Conservation (phyloP, 2,888 invertebrate genomes). For the Caenorhabditis angaria region DNA sequence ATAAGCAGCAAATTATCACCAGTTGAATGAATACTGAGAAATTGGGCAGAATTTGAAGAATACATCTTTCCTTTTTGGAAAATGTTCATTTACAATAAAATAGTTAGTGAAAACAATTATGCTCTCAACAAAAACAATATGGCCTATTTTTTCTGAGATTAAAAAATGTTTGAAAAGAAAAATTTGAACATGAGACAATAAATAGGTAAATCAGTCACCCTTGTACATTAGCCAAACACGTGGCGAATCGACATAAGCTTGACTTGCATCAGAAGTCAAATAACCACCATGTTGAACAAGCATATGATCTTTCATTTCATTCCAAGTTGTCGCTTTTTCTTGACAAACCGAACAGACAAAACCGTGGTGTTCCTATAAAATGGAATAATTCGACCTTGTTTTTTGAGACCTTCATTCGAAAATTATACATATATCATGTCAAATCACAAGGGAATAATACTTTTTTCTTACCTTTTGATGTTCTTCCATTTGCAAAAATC, state of each 20-base stretch:
- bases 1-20: conserved; percentile 29
- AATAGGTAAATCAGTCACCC: conserved; percentile 59
- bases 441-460: neutral
- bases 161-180: neutral
- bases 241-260: conserved; percentile 71
- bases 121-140: conserved; percentile 3
- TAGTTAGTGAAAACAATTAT: conserved; percentile 10
- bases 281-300: conserved; percentile 70
- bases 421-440: conserved; percentile 5
- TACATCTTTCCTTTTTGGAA: neutral
- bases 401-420: neutral
- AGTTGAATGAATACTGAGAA: conserved; percentile 32
- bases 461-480: conserved; percentile 56
- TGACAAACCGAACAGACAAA: conserved; percentile 71
- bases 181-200: neutral
- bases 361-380: conserved; percentile 68
- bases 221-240: conserved; percentile 72
- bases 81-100: neutral
- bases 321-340: conserved; percentile 64
- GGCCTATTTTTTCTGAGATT: neutral
- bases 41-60: neutral
- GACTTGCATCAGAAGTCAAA: conserved; percentile 64
- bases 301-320: conserved; percentile 72
- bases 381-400: neutral
- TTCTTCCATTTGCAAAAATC: conserved; percentile 68